phyloP scores from a whole-genome alignment of 2,113 vertebrate species.

The Suncus etruscus region DNA sequence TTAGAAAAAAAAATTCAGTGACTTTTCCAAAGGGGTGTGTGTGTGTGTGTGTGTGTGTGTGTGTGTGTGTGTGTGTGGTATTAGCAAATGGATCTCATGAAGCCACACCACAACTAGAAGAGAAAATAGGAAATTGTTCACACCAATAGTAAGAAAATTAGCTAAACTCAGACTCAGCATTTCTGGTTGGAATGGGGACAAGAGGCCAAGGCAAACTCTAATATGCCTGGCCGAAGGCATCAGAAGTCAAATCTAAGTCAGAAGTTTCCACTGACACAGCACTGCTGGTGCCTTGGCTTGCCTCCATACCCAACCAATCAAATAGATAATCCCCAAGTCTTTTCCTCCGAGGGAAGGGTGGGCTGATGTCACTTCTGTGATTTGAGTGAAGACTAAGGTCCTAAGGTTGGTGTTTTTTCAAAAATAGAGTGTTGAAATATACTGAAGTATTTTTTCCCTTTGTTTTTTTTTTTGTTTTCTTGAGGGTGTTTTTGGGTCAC shows the following conservation, averaged over 20 bases:
- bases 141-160: not conserved
- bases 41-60: no score
- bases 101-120: not conserved
- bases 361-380: not conserved
- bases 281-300: not conserved
- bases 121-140: constrained; percentile 4
- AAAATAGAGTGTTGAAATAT: not conserved
- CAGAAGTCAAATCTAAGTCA: not conserved
- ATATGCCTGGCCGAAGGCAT: not conserved
- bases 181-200: not conserved
- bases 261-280: not conserved
- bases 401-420: not conserved
- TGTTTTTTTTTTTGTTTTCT: no score
- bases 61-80: not conserved
- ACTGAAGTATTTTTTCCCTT: not conserved
- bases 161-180: not conserved
- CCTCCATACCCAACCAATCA: not conserved
- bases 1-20: not conserved
- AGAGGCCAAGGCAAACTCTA: constrained; percentile 7
- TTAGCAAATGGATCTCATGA: not conserved
- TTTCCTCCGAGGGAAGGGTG: not conserved
- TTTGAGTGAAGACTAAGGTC: not conserved
- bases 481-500: no score
- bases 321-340: not conserved
- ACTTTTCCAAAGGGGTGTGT: constrained; percentile 9